phyloP scores from a whole-genome alignment of 1,140 invertebrate genomes.

The Drosophila triauraria region DNA sequence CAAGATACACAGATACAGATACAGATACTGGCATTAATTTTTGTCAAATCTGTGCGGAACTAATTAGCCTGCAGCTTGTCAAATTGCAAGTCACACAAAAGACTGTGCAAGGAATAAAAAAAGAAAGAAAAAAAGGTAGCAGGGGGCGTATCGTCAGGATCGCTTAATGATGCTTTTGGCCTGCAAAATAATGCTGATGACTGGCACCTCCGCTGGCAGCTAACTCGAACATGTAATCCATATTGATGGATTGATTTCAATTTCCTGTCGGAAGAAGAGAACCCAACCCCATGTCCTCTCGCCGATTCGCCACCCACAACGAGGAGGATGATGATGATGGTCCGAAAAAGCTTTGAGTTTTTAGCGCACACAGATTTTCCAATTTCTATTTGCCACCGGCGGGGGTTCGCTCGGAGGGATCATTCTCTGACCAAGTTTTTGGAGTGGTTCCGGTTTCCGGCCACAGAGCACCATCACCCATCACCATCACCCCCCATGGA shows the following conservation, averaged over 20 bases:
- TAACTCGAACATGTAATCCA: constrained; percentile 70
- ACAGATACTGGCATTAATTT: constrained; percentile 65
- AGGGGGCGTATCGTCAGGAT: constrained; percentile 1
- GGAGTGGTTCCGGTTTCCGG: constrained; percentile 80
- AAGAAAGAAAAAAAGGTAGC: background rate
- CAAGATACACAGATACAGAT: constrained; percentile 12
- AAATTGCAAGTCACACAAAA: constrained; percentile 80
- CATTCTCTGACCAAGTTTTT: constrained; percentile 17
- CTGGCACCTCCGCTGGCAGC: constrained; percentile 64
- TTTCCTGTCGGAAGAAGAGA: constrained; percentile 70
- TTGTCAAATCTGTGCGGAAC: constrained; percentile 80
- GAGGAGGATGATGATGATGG: constrained; percentile 14
- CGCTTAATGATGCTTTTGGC: constrained; percentile 23
- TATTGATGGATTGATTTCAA: constrained; percentile 85
- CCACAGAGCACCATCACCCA: constrained; percentile 13
- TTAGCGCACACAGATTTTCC: constrained; percentile 35
- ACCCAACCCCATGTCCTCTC: constrained; percentile 5
- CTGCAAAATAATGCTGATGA: constrained; percentile 48
- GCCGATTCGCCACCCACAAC: background rate
- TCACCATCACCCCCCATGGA: background rate
- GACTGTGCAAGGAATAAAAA: constrained; percentile 8
- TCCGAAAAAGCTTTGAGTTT: constrained; percentile 49
- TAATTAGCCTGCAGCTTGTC: constrained; percentile 80
- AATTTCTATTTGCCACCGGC: constrained; percentile 27
- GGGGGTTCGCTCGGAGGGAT: background rate